Evolutionary conservation across 2,888 invertebrate species (phyloP), one percentile per base, ranked within the genome.

Genomic region (Hypena proboscidalis): DNA sequence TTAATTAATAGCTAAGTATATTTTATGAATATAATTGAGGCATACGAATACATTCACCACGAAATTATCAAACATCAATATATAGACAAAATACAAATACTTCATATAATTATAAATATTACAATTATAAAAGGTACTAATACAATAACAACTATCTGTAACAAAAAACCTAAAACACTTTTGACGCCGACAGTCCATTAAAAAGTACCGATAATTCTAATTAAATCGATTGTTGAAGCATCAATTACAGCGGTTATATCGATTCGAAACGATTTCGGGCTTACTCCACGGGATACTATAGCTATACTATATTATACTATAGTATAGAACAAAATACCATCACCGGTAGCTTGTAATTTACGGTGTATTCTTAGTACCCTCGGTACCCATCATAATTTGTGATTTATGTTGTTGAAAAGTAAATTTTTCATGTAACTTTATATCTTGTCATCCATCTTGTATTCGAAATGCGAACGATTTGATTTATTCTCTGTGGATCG

Each of bases 211-310:
- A 85, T 85, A 83, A 82, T 85, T 85, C 85, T 83, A 87, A 88
- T 85, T 84, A 86, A 84, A 86, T 77, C 84, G 86, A 84, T 85
- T 85, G 85, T 85, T 80, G 83, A 85, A 81, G 79, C 85, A 84
- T 85, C 85, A 83, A 85, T 85, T 86, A 82, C 85, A 79, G 51
- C 62, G 66, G 51, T 64, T 67, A 66, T 67, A 66, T 70, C 77
- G 82, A 75, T 72, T 64, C 72, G 74, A 72, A 74, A 74, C 72
- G 77, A 74, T 77, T 82, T 84, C 83, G 83, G 80, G 73, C 69
- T 57, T 59, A 62, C 88, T 49, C 87, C 53, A 64, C 85, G 81
- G 85, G 86, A 49, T 48, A 52, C 47, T 41, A 40, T 8, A 11
- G 26, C 33, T 58, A 64, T 47, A 67, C 63, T 62, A 66, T 47